phyloP scores from a whole-genome alignment of 2,888 invertebrate species.

The Deroplatys truncata region DNA sequence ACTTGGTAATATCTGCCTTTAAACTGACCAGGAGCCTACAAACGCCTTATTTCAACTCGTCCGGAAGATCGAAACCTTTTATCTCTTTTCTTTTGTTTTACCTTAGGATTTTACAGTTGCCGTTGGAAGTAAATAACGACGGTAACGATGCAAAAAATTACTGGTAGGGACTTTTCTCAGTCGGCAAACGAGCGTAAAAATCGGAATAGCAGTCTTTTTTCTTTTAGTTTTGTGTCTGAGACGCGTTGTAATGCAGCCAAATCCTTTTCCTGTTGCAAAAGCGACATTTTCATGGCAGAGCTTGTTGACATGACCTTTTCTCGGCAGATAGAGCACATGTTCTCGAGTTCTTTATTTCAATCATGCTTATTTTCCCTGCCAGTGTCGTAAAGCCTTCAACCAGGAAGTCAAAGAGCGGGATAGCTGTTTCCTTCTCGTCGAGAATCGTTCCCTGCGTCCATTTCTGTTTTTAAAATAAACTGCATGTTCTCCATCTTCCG shows the following conservation, averaged over 20 bases:
- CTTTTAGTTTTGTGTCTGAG: not conserved
- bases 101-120: not conserved
- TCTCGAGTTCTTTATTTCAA: not conserved
- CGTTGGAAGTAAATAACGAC: not conserved
- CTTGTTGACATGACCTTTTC: not conserved
- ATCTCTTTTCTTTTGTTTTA: not conserved
- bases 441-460: not conserved
- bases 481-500: not conserved
- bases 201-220: not conserved
- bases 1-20: no score
- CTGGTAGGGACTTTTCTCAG: not conserved
- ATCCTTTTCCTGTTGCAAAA: not conserved
- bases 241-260: not conserved
- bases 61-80: no score
- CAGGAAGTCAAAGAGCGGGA: not conserved
- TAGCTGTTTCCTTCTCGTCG: not conserved
- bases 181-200: not conserved
- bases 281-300: not conserved
- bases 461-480: not conserved
- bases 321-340: not conserved
- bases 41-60: no score
- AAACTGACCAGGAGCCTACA: no score
- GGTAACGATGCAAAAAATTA: not conserved
- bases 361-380: slow-evolving; percentile 13
- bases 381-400: slow-evolving; percentile 1